Percentiles rank a stretch among this genome's conserved stretches.
phyloP scores from a whole-genome alignment of 2,888 invertebrate genomes.

The Muscina levida region DNA sequence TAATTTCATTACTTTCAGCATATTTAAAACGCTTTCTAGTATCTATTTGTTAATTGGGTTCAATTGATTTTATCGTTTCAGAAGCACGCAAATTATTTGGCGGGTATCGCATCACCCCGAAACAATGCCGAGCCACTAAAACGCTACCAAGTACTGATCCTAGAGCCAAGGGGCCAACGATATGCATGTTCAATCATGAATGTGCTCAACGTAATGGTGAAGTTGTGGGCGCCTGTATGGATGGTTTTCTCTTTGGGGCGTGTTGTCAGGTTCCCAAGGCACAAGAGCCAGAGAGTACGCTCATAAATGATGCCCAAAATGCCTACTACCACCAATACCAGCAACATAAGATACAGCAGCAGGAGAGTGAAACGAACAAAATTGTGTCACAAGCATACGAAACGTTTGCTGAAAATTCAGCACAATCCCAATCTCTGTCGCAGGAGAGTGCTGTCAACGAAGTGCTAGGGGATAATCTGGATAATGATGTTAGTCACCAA shows the following conservation, averaged over 20 bases:
- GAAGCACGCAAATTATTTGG: slow-evolving; percentile 88
- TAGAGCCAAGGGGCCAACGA: slow-evolving; percentile 84
- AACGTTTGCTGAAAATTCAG: slow-evolving; percentile 69
- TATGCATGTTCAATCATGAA: slow-evolving; percentile 97
- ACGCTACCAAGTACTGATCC: slow-evolving; percentile 83
- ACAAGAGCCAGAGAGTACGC: slow-evolving; percentile 78
- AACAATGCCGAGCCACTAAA: slow-evolving; percentile 87
- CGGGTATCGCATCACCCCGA: slow-evolving; percentile 91
- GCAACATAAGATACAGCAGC: slow-evolving; percentile 71
- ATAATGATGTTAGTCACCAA: slow-evolving; percentile 38
- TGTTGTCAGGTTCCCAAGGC: slow-evolving; percentile 89
- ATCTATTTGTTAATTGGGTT: too few relatives aligned
- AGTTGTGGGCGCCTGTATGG: slow-evolving; percentile 94
- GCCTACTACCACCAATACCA: slow-evolving; percentile 73
- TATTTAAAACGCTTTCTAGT: too few relatives aligned
- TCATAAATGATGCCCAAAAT: slow-evolving; percentile 76
- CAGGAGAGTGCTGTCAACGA: slow-evolving; percentile 54
- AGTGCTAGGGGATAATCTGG: background rate
- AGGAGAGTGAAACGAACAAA: slow-evolving; percentile 68
- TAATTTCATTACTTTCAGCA: too few relatives aligned
- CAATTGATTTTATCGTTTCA: slow-evolving; percentile 67
- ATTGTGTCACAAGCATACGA: slow-evolving; percentile 71
- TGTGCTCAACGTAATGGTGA: slow-evolving; percentile 89
- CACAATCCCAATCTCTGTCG: slow-evolving; percentile 64
- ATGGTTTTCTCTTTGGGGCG: slow-evolving; percentile 89